Evolutionary conservation across 2,888 invertebrate genomes (phyloP).

Genomic region (Byasa hedistus): DNA sequence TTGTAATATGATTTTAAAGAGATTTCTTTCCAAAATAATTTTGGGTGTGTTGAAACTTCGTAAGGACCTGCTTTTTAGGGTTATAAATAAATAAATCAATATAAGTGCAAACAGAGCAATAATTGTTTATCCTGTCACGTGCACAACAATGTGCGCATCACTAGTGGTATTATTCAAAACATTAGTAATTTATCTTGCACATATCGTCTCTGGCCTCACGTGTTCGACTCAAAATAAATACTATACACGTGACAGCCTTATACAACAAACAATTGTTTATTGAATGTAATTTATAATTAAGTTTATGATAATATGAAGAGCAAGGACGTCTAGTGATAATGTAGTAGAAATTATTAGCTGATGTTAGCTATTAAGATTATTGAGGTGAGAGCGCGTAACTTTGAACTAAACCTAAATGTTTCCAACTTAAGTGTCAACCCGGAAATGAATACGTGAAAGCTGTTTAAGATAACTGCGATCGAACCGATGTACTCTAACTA

Average conservation of each 20-base stretch:
- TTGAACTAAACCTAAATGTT: not conserved
- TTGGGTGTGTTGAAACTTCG: too few species aligned
- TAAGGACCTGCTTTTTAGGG: not conserved
- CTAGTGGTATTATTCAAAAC: slow-evolving; percentile 15
- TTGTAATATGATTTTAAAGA: too few species aligned
- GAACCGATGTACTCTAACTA: not conserved
- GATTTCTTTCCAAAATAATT: too few species aligned
- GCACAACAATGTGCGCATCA: slow-evolving; percentile 12
- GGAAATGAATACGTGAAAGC: not conserved
- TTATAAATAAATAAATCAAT: not conserved
- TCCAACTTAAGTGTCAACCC: too few species aligned
- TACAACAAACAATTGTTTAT: slow-evolving; percentile 18
- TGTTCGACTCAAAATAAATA: slow-evolving; percentile 12
- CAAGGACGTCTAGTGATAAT: slow-evolving; percentile 21
- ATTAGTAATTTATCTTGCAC: slow-evolving; percentile 16
- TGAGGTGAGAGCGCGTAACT: not conserved
- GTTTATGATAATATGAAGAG: slow-evolving; percentile 5
- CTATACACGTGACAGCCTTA: slow-evolving; percentile 25
- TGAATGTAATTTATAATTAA: slow-evolving; percentile 20
- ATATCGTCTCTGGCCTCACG: slow-evolving; percentile 21
- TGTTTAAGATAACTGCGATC: not conserved
- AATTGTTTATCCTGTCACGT: slow-evolving; percentile 18
- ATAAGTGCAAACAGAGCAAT: not conserved
- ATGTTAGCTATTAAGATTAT: not conserved
- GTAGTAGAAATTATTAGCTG: slow-evolving; percentile 4